These are phyloP conservation scores for Chaetodon trifascialis DNA, from an alignment of 2,113 vertebrate genomes.

Conservation along the genomic window DNA sequence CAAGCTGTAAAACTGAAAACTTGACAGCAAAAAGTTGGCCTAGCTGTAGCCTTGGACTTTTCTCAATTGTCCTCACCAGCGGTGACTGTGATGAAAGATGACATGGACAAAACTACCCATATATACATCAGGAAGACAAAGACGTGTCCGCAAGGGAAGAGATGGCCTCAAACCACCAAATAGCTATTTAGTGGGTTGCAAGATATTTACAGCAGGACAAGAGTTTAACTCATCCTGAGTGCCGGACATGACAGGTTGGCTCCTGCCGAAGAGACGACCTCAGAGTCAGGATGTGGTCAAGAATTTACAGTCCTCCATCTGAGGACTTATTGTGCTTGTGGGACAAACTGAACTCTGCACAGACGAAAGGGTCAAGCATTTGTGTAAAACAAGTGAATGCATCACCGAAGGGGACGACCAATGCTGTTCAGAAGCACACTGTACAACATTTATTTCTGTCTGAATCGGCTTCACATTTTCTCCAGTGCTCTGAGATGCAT, in stretches of 20 bases:
- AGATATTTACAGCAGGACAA: constrained; percentile 56
- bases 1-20: constrained; percentile 13
- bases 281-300: constrained; percentile 54
- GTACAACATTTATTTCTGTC: neutral
- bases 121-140: constrained; percentile 19
- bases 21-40: neutral
- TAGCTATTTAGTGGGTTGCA: constrained; percentile 54
- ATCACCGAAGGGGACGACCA: neutral
- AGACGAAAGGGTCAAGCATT: constrained; percentile 16
- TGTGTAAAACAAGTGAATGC: neutral
- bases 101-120: neutral
- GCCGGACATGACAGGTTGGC: constrained; percentile 43
- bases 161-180: constrained; percentile 59
- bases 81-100: constrained; percentile 37
- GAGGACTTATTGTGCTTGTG: constrained; percentile 26
- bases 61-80: constrained; percentile 14
- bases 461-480: neutral
- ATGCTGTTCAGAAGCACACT: neutral
- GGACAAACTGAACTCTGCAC: constrained; percentile 28
- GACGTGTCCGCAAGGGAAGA: constrained; percentile 11
- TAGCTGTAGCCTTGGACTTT: neutral
- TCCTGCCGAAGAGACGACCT: constrained; percentile 48
- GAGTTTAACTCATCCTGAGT: constrained; percentile 46
- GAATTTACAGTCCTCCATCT: constrained; percentile 41
- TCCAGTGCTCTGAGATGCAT: neutral